phyloP scores from a whole-genome alignment of 2,888 invertebrate genomes.

The Lobophora halterata region DNA sequence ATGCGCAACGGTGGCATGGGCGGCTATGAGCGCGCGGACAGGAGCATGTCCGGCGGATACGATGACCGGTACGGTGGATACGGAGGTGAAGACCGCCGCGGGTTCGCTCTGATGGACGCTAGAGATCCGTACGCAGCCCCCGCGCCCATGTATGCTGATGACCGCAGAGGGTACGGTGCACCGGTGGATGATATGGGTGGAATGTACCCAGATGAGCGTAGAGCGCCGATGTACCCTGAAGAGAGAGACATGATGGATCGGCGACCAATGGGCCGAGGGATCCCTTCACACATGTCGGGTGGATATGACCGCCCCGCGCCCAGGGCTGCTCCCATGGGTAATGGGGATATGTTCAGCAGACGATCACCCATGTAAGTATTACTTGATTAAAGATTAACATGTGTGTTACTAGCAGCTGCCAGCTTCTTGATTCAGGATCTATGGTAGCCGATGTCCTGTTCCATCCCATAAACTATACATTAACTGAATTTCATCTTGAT shows the following conservation, averaged over 20 bases:
- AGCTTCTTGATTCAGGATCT: too few species aligned
- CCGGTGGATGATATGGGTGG: slow-evolving; percentile 34
- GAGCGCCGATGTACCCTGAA: slow-evolving; percentile 60
- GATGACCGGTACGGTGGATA: slow-evolving; percentile 71
- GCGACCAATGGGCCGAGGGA: slow-evolving; percentile 47
- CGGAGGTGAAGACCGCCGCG: slow-evolving; percentile 70
- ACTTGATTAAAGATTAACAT: too few species aligned
- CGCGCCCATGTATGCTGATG: slow-evolving; percentile 41
- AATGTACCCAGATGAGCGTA: slow-evolving; percentile 49
- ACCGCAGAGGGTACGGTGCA: slow-evolving; percentile 26
- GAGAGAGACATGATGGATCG: slow-evolving; percentile 65
- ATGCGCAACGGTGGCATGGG: slow-evolving; percentile 48
- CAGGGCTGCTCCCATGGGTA: slow-evolving; percentile 56
- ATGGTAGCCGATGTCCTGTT: too few species aligned
- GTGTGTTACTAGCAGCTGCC: too few species aligned
- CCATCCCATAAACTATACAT: too few species aligned
- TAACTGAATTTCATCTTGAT: too few species aligned
- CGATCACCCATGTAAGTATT: slow-evolving; percentile 66
- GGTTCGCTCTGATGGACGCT: slow-evolving; percentile 66
- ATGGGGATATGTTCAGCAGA: slow-evolving; percentile 75
- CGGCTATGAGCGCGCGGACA: slow-evolving; percentile 59
- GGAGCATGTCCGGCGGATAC: slow-evolving; percentile 45
- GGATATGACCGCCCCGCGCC: slow-evolving; percentile 61
- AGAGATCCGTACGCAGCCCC: slow-evolving; percentile 64
- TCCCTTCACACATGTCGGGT: slow-evolving; percentile 41